A percentile compares a stretch with the other conserved stretches of the same genome.
Evolutionary conservation across 2,113 vertebrate genomes (phyloP).

Genomic region (Anolis carolinensis): DNA sequence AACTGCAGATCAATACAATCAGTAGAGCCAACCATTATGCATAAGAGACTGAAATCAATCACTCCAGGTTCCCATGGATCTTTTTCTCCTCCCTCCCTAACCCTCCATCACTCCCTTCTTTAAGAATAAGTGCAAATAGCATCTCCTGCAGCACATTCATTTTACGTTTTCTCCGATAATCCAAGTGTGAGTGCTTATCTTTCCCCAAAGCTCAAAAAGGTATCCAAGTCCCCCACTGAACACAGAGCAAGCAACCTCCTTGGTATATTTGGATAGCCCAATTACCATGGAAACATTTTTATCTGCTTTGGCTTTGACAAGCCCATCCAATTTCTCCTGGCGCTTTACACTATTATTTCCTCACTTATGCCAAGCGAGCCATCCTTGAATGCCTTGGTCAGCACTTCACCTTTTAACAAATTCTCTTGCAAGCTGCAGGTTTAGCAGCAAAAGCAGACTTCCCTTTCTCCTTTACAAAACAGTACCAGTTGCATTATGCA

Average conservation of each 20-base stretch:
- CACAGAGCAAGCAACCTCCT: slow-evolving; percentile 30
- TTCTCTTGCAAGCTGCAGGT: neutral
- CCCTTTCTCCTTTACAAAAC: neutral
- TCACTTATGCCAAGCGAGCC: slow-evolving; percentile 27
- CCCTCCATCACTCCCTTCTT: neutral
- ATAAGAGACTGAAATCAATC: slow-evolving; percentile 47
- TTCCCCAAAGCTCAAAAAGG: slow-evolving; percentile 50
- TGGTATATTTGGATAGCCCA: slow-evolving; percentile 51
- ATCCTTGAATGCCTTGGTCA: neutral
- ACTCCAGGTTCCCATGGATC: slow-evolving; percentile 20
- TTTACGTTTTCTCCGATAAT: slow-evolving; percentile 47
- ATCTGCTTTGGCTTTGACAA: slow-evolving; percentile 58
- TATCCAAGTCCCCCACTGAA: slow-evolving; percentile 40
- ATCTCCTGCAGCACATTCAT: slow-evolving; percentile 26
- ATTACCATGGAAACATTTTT: slow-evolving; percentile 66
- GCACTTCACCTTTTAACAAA: neutral
- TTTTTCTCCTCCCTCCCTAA: neutral
- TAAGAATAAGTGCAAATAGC: slow-evolving; percentile 23
- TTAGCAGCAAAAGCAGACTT: neutral
- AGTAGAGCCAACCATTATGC: slow-evolving; percentile 37
- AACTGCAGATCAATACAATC: slow-evolving; percentile 60
- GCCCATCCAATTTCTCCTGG: slow-evolving; percentile 45
- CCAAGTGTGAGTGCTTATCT: neutral
- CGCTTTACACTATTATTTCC: slow-evolving; percentile 39
- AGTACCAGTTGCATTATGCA: neutral